Conservation (phyloP, 2,113 vertebrate species). For the Anthoscopus minutus region DNA sequence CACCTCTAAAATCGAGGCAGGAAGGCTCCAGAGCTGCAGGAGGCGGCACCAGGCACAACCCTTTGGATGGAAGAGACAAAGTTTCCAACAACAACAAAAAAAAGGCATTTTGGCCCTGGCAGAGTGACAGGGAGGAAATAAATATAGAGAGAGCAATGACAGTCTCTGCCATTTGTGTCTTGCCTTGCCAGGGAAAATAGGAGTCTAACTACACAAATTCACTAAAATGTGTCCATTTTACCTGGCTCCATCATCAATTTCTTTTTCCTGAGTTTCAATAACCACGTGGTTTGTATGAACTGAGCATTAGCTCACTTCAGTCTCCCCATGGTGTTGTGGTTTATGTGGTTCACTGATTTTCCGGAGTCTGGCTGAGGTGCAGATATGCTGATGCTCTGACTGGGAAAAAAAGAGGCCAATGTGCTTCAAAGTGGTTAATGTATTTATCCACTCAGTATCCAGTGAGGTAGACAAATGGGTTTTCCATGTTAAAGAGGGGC, state of each 20-base stretch:
- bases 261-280: neutral
- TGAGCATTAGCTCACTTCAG: neutral
- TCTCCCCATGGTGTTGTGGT: neutral
- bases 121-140: neutral
- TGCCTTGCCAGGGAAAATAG: neutral
- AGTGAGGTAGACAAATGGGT: neutral
- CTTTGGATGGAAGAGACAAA: neutral
- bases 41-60: fast-evolving
- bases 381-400: neutral
- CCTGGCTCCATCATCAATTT: neutral
- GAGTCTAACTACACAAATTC: neutral
- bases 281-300: neutral
- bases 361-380: neutral
- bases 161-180: neutral
- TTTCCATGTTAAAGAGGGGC: neutral
- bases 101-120: neutral
- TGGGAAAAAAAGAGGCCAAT: neutral
- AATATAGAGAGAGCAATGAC: neutral
- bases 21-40: neutral
- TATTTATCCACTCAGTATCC: neutral
- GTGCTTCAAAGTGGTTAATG: neutral
- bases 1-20: neutral
- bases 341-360: neutral
- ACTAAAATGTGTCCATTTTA: neutral
- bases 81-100: neutral